phyloP scores from a whole-genome alignment of 2,888 invertebrate genomes.

The Cylloceria caligata region DNA sequence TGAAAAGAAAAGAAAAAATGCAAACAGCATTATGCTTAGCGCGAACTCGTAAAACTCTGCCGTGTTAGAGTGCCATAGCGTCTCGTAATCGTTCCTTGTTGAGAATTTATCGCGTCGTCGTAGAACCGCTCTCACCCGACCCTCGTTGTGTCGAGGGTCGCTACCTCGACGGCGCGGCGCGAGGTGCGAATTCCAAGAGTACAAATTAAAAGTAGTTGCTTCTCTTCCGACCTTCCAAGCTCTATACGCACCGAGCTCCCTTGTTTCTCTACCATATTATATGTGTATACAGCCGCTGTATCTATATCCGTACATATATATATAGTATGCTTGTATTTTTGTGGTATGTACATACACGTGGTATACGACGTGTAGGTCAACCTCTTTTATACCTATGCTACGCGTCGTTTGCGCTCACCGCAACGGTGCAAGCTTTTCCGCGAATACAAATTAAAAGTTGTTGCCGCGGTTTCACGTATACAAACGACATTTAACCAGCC shows the following conservation, averaged over 20 bases:
- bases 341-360: constrained; percentile 9
- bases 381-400: constrained; percentile 54
- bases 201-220: constrained; percentile 65
- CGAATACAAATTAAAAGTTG: constrained; percentile 65
- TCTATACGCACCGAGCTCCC: constrained; percentile 21
- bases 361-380: constrained; percentile 45
- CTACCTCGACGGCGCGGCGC: constrained; percentile 23
- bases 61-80: constrained; percentile 18
- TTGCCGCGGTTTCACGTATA: constrained; percentile 54
- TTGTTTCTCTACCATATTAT: constrained; percentile 48
- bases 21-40: constrained; percentile 35
- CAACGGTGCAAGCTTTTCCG: constrained; percentile 50
- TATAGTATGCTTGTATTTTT: constrained; percentile 2
- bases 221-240: constrained; percentile 37
- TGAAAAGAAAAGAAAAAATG: constrained; percentile 37
- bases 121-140: constrained; percentile 33
- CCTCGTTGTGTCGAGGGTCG: constrained; percentile 21
- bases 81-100: constrained; percentile 60
- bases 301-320: constrained; percentile 16
- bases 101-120: constrained; percentile 59
- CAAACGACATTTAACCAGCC: constrained; percentile 63
- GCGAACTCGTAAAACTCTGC: constrained; percentile 42
- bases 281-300: constrained; percentile 11
- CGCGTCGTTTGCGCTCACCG: constrained; percentile 61
- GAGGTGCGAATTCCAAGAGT: constrained; percentile 61